phyloP scores from a whole-genome alignment of 2,113 vertebrate genomes.

The Erinaceus europaeus region DNA sequence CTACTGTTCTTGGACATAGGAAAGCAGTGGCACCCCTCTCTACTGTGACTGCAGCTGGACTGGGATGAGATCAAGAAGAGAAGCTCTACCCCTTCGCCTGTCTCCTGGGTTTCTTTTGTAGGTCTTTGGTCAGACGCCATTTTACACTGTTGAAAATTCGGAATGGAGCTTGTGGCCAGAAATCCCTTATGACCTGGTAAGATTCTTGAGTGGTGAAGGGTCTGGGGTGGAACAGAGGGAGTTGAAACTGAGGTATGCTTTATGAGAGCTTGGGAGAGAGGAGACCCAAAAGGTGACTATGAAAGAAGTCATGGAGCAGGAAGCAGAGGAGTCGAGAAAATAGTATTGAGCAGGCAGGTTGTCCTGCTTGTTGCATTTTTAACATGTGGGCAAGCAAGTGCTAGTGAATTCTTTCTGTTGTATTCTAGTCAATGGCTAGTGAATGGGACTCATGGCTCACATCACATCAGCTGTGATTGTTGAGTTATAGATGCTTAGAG shows the following conservation, averaged over 20 bases:
- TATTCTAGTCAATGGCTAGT: background rate
- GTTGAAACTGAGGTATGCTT: background rate
- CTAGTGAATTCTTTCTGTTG: background rate
- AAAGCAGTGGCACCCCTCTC: background rate
- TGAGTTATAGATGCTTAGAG: background rate
- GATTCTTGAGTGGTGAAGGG: background rate
- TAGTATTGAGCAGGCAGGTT: background rate
- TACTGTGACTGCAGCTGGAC: background rate
- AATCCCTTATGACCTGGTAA: conserved; percentile 75
- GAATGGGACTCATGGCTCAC: background rate
- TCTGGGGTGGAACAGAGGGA: background rate
- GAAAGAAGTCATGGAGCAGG: background rate
- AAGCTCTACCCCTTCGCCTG: background rate
- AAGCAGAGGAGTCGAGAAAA: background rate
- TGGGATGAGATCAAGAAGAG: background rate
- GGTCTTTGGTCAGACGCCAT: conserved; percentile 84
- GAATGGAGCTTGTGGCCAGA: conserved; percentile 83
- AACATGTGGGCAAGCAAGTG: background rate
- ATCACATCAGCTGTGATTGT: background rate
- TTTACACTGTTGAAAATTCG: conserved; percentile 70
- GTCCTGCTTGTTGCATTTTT: too few species aligned
- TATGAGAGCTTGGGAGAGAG: background rate
- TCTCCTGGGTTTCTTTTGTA: conserved; percentile 51
- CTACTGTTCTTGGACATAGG: background rate
- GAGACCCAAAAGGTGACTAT: background rate